Conservation (phyloP, 2,888 invertebrate species). For the Athalia circularis region DNA sequence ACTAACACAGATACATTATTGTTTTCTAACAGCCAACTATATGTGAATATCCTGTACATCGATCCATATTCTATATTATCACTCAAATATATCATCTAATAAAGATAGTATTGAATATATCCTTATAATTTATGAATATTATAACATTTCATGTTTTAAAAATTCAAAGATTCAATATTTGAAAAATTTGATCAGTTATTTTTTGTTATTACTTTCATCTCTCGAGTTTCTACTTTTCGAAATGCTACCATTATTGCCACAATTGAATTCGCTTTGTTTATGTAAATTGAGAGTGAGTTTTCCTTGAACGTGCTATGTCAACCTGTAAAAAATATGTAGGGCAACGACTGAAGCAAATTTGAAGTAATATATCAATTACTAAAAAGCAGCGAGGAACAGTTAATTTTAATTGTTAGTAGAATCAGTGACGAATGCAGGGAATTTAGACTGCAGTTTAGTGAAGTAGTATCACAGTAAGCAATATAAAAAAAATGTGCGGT, state of each 20-base stretch:
- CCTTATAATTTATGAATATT: background rate
- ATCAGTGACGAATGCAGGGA: conserved; percentile 40
- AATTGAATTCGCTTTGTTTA: background rate
- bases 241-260: background rate
- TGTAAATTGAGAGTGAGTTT: background rate
- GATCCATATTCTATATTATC: conserved; percentile 5
- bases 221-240: conserved; percentile 5
- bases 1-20: background rate
- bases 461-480: conserved; percentile 39
- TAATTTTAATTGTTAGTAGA: background rate
- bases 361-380: background rate
- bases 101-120: conserved; percentile 25
- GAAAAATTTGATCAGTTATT: background rate
- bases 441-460: conserved; percentile 34
- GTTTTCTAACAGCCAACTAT: background rate
- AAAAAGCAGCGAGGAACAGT: conserved; percentile 1
- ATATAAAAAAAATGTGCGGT: conserved; percentile 37
- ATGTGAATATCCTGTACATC: conserved; percentile 20
- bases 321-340: background rate
- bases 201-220: background rate
- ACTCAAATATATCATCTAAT: conserved; percentile 19
- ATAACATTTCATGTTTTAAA: background rate
- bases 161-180: background rate
- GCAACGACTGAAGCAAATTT: background rate
- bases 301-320: background rate